Evolutionary conservation across 2,888 invertebrate species (phyloP).

Genomic region (Drosophila glabriapex): DNA sequence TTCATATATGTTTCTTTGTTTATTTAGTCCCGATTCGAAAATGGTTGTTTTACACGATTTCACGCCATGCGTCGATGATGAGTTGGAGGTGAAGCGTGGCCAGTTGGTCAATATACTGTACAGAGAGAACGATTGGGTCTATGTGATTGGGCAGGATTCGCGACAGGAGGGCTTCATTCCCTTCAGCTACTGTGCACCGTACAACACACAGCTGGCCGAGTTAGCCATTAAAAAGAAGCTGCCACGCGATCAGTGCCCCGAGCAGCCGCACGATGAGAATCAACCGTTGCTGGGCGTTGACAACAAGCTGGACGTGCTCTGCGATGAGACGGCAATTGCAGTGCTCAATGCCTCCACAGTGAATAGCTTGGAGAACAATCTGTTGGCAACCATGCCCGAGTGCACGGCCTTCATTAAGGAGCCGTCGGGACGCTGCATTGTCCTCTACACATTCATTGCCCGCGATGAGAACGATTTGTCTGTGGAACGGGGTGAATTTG

Average conservation of each 20-base stretch:
- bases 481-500: constrained; percentile 97
- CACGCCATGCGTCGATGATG: constrained; percentile 97
- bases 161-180: constrained; percentile 97
- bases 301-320: constrained; percentile 77
- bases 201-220: constrained; percentile 90
- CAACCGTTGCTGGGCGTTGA: constrained; percentile 71
- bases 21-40: constrained; percentile 93
- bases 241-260: constrained; percentile 88
- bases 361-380: constrained; percentile 84
- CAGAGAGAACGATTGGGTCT: constrained; percentile 98
- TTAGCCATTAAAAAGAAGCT: constrained; percentile 94
- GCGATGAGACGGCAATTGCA: constrained; percentile 75
- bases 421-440: constrained; percentile 95
- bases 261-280: constrained; percentile 71
- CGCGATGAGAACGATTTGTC: constrained; percentile 97
- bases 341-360: constrained; percentile 55
- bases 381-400: constrained; percentile 86
- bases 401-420: constrained; percentile 91
- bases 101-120: constrained; percentile 97
- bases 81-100: constrained; percentile 94
- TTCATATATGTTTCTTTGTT: not conserved
- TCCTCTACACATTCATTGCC: constrained; percentile 96
- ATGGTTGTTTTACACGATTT: constrained; percentile 98
- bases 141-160: constrained; percentile 96
- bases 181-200: constrained; percentile 96